Evolutionary conservation across 2,113 vertebrate species (phyloP), one percentile per base, ranked within the genome.

Genomic region (Glaucomys volans): DNA sequence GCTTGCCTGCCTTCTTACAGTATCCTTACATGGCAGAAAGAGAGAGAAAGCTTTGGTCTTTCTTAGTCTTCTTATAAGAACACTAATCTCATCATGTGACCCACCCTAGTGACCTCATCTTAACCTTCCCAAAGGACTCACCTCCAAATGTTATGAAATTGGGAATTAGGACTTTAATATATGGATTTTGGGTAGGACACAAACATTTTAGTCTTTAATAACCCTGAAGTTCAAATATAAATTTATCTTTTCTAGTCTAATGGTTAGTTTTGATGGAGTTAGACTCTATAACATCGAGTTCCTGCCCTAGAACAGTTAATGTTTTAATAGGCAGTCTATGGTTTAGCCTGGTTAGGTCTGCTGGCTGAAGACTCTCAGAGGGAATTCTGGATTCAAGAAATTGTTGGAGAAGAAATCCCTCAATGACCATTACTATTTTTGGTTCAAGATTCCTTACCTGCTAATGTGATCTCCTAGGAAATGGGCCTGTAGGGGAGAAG

Each of bases 301-400:
- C n/a, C 93, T 96, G 37, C 20, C 11, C 26, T 67, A 64, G 67
- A 95, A 93, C 72, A 69, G 14, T 81, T 93, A 74, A 52, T 94
- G 9, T 94, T 81, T 96, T 88, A 37, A 89, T 69, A 86, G 81
- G 3, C 66, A 90, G 47, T 18, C 26, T 86, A 0, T 81, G 37
- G 32, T 57, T 82, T 93, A 96, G 32, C 20, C 44, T 67, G 5
- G 22, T 32, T 69, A 94, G 37, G 72, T 95, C 64, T 94, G 17
- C 9, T 30, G 42, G 54, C 47, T 90, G 17, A 90, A 97, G 74
- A 82, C n/a, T 81, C 95, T 82, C 30, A 90, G 64, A 93, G 52
- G 35, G 35, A 79, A 82, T 97, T 96, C 62, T 91, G 74, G 35
- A 92, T 91, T 93, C 32, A 79, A 91, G 37, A 69, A 95, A 83